phyloP scores from a whole-genome alignment of 2,797 vertebrate genomes.

The Aeoliscus strigatus region DNA sequence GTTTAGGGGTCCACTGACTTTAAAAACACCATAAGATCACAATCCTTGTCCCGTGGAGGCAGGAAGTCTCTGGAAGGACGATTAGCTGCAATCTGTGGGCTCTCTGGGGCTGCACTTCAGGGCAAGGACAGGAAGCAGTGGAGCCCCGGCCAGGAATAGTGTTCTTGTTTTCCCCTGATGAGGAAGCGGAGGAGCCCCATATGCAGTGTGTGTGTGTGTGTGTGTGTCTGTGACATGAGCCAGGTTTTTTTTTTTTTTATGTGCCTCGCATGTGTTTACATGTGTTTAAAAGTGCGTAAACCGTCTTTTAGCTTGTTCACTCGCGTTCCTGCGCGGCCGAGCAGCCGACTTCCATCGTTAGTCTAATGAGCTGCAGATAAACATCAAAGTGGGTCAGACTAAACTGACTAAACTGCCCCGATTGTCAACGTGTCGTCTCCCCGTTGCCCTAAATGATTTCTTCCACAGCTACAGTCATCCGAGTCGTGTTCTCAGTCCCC shows the following conservation, averaged over 20 bases:
- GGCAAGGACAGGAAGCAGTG: slow-evolving; percentile 60
- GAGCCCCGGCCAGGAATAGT: slow-evolving; percentile 48
- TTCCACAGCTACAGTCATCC: slow-evolving; percentile 11
- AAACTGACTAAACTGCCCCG: too few relatives aligned
- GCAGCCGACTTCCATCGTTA: slow-evolving; percentile 51
- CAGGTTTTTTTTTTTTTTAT: slow-evolving; percentile 31
- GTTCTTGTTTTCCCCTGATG: slow-evolving; percentile 48
- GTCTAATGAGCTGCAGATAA: slow-evolving; percentile 52
- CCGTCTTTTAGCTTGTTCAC: slow-evolving; percentile 48
- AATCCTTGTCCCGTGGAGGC: slow-evolving; percentile 50
- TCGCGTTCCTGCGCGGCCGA: slow-evolving; percentile 24
- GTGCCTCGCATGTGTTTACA: slow-evolving; percentile 35
- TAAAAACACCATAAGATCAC: slow-evolving; percentile 7
- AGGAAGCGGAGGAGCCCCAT: slow-evolving; percentile 53
- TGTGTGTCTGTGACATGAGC: slow-evolving; percentile 41
- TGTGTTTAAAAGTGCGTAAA: slow-evolving; percentile 28
- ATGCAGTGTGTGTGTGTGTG: slow-evolving; percentile 20
- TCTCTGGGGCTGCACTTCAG: slow-evolving; percentile 44
- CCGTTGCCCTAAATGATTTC: slow-evolving; percentile 15
- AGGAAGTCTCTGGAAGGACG: slow-evolving; percentile 60
- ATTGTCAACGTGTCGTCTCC: too few relatives aligned
- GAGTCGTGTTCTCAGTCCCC: slow-evolving; percentile 1
- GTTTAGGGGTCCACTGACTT: slow-evolving; percentile 1
- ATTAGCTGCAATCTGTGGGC: slow-evolving; percentile 40
- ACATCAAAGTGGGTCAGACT: slow-evolving; percentile 50